Base-by-base conservation (phyloP, 2,113 vertebrate species). In the Scomber colias region DNA sequence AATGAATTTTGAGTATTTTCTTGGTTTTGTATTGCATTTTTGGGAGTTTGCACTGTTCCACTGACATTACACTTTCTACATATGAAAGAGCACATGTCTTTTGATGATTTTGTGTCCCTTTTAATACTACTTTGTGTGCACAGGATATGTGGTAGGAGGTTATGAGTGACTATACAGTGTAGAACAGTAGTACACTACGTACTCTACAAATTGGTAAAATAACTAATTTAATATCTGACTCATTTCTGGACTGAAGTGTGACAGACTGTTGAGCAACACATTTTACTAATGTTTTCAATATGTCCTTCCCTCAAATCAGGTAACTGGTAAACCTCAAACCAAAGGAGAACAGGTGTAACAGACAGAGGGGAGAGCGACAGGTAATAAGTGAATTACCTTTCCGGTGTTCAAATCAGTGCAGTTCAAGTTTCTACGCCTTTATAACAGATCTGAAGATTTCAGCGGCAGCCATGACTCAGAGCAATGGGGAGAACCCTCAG, bases 401-500 rank as follows among this genome's bases (percentile, higher is more conserved):
- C 17, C 3, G 19, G 46, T 62, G 46, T 55, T 17, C 0, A 21
- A 4, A 0, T 61, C 11, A 40, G 30, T 10, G 21, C 27, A 65
- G 15, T 49, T 67, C 44, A 63, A 35, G 53, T 35, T 65, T 35
- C 6, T 40, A 27, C 11, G 54, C 9, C 0, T 63, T 57, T 24
- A 40, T 2, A 35, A 54, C 50, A 64, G 19, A 61, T 62, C 51
- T 71, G 16, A 59, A 74, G 40, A 49, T 17, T 78, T 30, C 56
- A 50, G 44, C 11, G 3, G 17, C 61, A 79, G 67, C 80, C 35
- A 99, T 99, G 97, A 95, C 96, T 63, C 97, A 97, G 93, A 94
- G 93, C 84, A 96, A 96, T 13, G 94, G 95, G 78, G 97, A 97
- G 88, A 96, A 97, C 75, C 90, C 95, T 21, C 93, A 93, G 66